A percentile compares a stretch with the other conserved stretches of the same genome.
These are phyloP conservation scores for Thera obeliscata DNA, from an alignment of 2,888 invertebrate genomes.

Conservation along the genomic window DNA sequence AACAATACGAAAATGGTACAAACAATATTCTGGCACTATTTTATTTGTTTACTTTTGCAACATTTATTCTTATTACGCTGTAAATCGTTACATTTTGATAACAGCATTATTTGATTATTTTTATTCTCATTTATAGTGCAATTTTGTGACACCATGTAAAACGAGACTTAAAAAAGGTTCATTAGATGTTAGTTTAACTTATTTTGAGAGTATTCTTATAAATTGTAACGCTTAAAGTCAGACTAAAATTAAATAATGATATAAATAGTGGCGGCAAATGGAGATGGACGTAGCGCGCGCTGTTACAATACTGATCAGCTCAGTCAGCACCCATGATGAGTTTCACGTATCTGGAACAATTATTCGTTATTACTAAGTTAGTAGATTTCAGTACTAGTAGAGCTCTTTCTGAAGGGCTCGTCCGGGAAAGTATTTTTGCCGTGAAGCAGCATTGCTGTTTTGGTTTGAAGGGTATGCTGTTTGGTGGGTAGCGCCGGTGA, in stretches of 20 bases:
- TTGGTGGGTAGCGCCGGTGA: too few relatives aligned
- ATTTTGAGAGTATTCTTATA: conserved; percentile 52
- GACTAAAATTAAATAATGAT: conserved; percentile 65
- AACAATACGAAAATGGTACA: conserved; percentile 42
- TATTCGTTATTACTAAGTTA: not conserved
- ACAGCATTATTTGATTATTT: not conserved
- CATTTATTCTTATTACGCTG: conserved; percentile 32
- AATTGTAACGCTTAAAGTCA: conserved; percentile 59
- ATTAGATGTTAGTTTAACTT: conserved; percentile 29
- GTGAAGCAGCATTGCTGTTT: too few relatives aligned
- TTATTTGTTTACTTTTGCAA: conserved; percentile 50
- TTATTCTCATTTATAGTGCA: not conserved
- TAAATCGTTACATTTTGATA: not conserved
- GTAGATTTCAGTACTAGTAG: too few relatives aligned
- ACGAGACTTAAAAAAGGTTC: not conserved
- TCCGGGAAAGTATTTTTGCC: too few relatives aligned
- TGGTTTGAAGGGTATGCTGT: too few relatives aligned
- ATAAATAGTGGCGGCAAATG: conserved; percentile 66
- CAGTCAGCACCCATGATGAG: conserved; percentile 65
- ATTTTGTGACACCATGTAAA: not conserved
- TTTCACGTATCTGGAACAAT: conserved; percentile 50
- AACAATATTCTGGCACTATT: conserved; percentile 54
- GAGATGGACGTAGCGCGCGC: conserved; percentile 44
- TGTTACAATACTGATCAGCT: conserved; percentile 55
- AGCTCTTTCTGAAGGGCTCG: too few relatives aligned